Percentiles rank a stretch among this genome's conserved stretches.
These are phyloP conservation scores for Strongylocentrotus purpuratus DNA, from an alignment of 35 echinoderm and acorn worm genomes.

Conservation along the genomic window DNA sequence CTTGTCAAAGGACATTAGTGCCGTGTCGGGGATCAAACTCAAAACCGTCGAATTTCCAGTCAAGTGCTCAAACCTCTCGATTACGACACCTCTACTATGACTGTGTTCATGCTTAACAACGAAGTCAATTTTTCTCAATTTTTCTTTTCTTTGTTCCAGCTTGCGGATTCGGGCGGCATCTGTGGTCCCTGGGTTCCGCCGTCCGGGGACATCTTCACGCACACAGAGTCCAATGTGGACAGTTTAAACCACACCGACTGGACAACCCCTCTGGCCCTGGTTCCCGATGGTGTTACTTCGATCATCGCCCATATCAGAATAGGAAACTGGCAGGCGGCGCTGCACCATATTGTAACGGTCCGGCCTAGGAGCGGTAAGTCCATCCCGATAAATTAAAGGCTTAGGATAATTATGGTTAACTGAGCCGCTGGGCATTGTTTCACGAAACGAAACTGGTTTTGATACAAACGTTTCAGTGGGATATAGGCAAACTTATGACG, in stretches of 20 bases:
- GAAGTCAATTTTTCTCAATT: background rate
- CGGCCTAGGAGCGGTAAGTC: slow-evolving; percentile 75
- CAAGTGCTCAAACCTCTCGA: too few relatives aligned
- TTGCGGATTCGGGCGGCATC: slow-evolving; percentile 29
- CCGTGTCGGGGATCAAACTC: too few relatives aligned
- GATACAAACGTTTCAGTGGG: too few relatives aligned
- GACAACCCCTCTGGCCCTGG: slow-evolving; percentile 66
- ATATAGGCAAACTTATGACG: too few relatives aligned
- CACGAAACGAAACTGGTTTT: too few relatives aligned
- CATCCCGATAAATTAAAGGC: background rate
- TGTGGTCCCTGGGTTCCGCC: slow-evolving; percentile 98
- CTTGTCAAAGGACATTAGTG: too few relatives aligned
- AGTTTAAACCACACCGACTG: slow-evolving; percentile 72
- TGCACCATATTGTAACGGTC: slow-evolving; percentile 76
- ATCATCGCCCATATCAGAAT: slow-evolving; percentile 93
- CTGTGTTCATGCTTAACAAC: too few relatives aligned
- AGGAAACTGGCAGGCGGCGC: slow-evolving; percentile 85
- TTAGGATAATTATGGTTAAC: too few relatives aligned
- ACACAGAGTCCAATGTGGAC: slow-evolving; percentile 71
- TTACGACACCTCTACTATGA: too few relatives aligned
- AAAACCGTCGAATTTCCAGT: too few relatives aligned
- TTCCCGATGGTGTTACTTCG: slow-evolving; percentile 80
- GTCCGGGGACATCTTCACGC: slow-evolving; percentile 87
- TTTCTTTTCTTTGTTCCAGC: background rate
- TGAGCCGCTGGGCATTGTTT: too few relatives aligned